Evolutionary conservation across 2,797 vertebrate genomes (phyloP).

Genomic region (Acestrorhynchus altus): DNA sequence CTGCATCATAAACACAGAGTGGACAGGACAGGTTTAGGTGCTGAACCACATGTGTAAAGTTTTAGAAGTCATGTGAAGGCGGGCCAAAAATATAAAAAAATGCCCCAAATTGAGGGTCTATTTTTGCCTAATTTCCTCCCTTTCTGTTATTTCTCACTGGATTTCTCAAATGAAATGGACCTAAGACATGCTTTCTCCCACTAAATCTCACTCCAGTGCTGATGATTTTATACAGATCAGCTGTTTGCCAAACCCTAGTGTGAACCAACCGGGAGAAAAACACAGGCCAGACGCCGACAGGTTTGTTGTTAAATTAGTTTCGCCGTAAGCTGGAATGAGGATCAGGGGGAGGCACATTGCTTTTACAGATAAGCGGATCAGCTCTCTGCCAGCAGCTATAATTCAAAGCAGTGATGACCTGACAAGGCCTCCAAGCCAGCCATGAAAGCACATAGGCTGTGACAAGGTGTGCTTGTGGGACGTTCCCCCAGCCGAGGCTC

Average conservation of each 20-base stretch:
- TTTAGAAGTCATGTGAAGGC: not conserved
- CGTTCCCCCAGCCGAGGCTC: conserved; percentile 37
- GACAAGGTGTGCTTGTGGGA: conserved; percentile 49
- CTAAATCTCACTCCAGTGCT: not conserved
- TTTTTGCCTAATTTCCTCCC: conserved; percentile 2
- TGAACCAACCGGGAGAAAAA: not conserved
- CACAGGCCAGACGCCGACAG: not conserved
- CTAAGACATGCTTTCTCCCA: not conserved
- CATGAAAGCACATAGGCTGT: conserved; percentile 56
- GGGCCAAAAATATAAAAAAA: not conserved
- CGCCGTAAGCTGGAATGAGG: conserved; percentile 41
- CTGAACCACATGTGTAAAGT: conserved; percentile 33
- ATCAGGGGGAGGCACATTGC: conserved; percentile 34
- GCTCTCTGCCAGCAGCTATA: conserved; percentile 43
- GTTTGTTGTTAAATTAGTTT: conserved; percentile 7
- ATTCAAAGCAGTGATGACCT: conserved; percentile 53
- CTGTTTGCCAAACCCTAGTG: not conserved
- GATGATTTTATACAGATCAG: not conserved
- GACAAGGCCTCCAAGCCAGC: conserved; percentile 47
- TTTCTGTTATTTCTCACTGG: not conserved
- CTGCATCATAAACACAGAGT: conserved; percentile 16
- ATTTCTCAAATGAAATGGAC: not conserved
- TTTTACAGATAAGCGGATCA: conserved; percentile 51
- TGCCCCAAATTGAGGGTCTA: no score
- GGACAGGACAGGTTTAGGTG: conserved; percentile 18